Percentiles rank a stretch among this genome's conserved stretches.
These are phyloP conservation scores for Hirtodrosophila histrioides DNA, from an alignment of 2,888 invertebrate genomes.

Conservation along the genomic window DNA sequence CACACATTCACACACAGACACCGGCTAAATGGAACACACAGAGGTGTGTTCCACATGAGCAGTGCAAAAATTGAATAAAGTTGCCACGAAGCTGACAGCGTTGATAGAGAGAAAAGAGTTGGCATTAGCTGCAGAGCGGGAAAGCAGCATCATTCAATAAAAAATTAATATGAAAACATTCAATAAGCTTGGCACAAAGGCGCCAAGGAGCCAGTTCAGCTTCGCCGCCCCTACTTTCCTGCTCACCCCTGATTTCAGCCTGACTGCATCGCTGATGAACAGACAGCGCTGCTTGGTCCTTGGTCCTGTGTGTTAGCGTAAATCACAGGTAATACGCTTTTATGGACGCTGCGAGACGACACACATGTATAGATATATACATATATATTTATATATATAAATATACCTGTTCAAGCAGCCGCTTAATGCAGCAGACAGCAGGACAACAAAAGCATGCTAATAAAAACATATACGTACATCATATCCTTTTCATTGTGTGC, in stretches of 20 bases:
- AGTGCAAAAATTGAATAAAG: constrained; percentile 63
- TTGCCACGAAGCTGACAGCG: constrained; percentile 33
- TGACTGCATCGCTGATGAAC: constrained; percentile 41
- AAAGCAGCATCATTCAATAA: constrained; percentile 66
- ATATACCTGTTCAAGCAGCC: constrained; percentile 22
- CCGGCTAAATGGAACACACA: constrained; percentile 7
- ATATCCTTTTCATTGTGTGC: constrained; percentile 11
- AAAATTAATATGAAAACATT: constrained; percentile 74
- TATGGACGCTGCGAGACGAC: constrained; percentile 66
- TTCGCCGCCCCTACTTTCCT: not conserved
- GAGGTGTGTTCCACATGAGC: constrained; percentile 37
- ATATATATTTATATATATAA: not conserved
- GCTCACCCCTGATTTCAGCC: not conserved
- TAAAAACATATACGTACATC: constrained; percentile 68
- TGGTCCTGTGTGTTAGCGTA: constrained; percentile 47
- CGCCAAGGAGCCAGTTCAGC: constrained; percentile 36
- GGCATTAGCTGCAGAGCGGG: constrained; percentile 2
- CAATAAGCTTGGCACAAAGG: constrained; percentile 62
- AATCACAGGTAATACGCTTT: constrained; percentile 75
- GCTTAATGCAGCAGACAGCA: constrained; percentile 44
- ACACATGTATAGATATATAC: constrained; percentile 7
- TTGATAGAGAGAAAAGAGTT: constrained; percentile 9
- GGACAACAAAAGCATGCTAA: constrained; percentile 65
- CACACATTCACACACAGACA: constrained; percentile 24
- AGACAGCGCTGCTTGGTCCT: not conserved